These are phyloP conservation scores for Psilopogon haemacephalus DNA, from an alignment of 2,113 vertebrate species.

Conservation along the genomic window DNA sequence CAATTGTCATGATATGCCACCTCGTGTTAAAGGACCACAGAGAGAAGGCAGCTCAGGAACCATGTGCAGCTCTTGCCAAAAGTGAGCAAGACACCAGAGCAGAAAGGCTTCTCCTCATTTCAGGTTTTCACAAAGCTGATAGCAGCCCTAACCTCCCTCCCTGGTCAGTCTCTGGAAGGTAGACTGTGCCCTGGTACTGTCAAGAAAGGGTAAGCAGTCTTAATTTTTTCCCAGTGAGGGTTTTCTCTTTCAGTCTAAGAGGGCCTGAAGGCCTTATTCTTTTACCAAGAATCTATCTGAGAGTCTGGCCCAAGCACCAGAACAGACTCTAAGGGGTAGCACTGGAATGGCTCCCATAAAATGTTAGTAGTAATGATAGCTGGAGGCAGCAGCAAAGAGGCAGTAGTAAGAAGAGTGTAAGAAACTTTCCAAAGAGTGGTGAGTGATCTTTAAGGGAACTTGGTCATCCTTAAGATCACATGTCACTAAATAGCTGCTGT, in stretches of 20 bases:
- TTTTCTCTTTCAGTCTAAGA: neutral
- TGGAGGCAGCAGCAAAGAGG: neutral
- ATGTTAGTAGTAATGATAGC: neutral
- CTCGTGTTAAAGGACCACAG: neutral
- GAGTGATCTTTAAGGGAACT: neutral
- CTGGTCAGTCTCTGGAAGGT: fast-evolving
- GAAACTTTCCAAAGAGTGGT: neutral
- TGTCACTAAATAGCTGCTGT: neutral
- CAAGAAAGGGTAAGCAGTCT: fast-evolving
- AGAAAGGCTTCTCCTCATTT: neutral
- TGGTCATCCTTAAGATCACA: neutral
- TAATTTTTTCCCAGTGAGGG: neutral
- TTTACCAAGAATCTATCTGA: neutral
- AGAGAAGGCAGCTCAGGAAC: neutral
- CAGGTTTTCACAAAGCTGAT: neutral
- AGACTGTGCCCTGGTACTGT: neutral
- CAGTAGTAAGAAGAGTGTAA: neutral
- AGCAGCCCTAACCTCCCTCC: neutral
- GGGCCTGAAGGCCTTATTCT: neutral
- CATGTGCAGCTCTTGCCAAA: neutral
- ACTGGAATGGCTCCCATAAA: neutral
- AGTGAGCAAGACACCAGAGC: fast-evolving
- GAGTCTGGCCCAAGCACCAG: neutral
- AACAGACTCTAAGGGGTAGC: neutral
- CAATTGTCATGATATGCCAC: neutral